A percentile compares a stretch with the other conserved stretches of the same genome.
phyloP scores from a whole-genome alignment of 2,113 vertebrate species.

The Pollimyrus isidori region DNA sequence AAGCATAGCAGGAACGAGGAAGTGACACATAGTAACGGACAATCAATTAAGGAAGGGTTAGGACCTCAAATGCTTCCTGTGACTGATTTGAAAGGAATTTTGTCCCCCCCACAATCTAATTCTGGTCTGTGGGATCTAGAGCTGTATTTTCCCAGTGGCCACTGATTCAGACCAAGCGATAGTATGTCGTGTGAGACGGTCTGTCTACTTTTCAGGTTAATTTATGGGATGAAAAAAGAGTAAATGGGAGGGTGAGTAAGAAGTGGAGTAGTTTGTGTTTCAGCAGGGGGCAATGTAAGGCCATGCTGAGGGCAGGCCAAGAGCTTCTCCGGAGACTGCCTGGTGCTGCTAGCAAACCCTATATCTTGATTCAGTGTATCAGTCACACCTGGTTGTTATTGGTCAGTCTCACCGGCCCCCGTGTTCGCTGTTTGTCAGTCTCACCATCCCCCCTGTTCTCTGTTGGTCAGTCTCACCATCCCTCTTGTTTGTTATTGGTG shows the following conservation, averaged over 20 bases:
- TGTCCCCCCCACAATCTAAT: neutral
- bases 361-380: neutral
- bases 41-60: neutral
- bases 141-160: neutral
- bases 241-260: neutral
- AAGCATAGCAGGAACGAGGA: neutral
- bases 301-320: conserved; percentile 32
- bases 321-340: neutral
- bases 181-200: neutral
- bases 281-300: conserved; percentile 65
- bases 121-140: neutral
- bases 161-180: neutral
- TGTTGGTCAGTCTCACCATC: neutral
- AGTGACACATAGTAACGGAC: neutral
- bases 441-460: neutral
- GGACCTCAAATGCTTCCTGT: neutral
- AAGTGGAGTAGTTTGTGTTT: conserved; percentile 21
- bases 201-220: neutral
- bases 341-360: neutral
- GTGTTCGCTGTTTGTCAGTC: neutral
- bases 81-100: neutral
- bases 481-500: neutral
- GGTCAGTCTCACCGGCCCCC: neutral
- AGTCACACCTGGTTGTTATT: neutral
- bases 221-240: neutral